Conservation (phyloP, 2,797 vertebrate species). For the Adrianichthys oophorus region DNA sequence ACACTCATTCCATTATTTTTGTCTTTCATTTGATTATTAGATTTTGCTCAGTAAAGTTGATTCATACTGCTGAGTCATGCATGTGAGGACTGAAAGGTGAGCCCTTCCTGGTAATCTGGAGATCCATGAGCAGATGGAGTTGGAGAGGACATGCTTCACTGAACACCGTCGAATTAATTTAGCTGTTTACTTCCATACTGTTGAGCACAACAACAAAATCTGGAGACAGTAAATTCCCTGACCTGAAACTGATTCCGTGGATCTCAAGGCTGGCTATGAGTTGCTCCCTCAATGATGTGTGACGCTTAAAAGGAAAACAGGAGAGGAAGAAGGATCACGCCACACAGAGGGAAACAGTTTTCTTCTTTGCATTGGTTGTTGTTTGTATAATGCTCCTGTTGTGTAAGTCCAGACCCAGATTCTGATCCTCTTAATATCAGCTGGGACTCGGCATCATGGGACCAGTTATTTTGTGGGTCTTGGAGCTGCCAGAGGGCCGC, state of each 20-base stretch:
- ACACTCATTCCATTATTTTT: no score
- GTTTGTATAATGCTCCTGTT: constrained; percentile 60
- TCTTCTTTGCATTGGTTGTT: constrained; percentile 35
- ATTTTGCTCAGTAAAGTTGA: no score
- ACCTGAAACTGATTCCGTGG: constrained; percentile 26
- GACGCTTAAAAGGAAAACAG: constrained; percentile 15
- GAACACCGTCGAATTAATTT: neutral
- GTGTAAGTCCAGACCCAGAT: constrained; percentile 51
- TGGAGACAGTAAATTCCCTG: constrained; percentile 1
- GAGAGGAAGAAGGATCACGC: constrained; percentile 15
- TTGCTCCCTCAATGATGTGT: neutral
- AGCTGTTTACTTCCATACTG: neutral
- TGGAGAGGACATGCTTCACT: no score
- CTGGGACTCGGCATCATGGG: constrained; percentile 48
- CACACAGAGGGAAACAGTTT: constrained; percentile 63
- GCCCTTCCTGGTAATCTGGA: no score
- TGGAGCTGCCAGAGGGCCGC: constrained; percentile 20
- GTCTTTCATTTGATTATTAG: no score
- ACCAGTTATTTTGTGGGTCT: constrained; percentile 27
- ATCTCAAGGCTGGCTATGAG: constrained; percentile 23
- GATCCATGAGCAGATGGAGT: no score
- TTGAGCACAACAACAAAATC: constrained; percentile 22
- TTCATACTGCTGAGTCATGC: no score
- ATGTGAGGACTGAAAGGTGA: no score
- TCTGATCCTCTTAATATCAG: constrained; percentile 70